A percentile compares a stretch with the other conserved stretches of the same genome.
phyloP scores from a whole-genome alignment of 2,797 vertebrate species.

The Scyliorhinus canicula region DNA sequence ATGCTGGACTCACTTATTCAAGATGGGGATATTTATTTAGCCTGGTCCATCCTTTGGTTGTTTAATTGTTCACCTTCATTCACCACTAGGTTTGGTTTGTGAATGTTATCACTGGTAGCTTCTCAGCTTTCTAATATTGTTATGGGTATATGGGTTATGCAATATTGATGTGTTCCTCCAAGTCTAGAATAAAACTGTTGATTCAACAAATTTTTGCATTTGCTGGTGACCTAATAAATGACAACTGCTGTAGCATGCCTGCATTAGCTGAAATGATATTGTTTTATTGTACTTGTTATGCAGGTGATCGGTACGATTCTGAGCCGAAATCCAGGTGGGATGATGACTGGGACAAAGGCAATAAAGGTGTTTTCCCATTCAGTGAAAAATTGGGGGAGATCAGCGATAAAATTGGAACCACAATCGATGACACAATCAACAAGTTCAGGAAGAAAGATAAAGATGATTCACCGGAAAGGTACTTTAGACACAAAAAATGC shows the following conservation, averaged over 20 bases:
- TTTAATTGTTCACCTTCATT: neutral
- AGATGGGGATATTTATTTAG: neutral
- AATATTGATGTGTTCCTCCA: neutral
- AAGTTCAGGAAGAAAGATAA: slow-evolving; percentile 88
- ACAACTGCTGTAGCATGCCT: neutral
- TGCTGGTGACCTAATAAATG: neutral
- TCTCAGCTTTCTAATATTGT: neutral
- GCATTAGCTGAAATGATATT: slow-evolving; percentile 44
- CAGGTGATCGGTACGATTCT: slow-evolving; percentile 79
- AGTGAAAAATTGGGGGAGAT: slow-evolving; percentile 94
- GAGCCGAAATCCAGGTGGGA: slow-evolving; percentile 84
- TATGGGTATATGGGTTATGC: neutral
- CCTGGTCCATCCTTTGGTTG: no score
- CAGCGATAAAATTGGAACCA: slow-evolving; percentile 94
- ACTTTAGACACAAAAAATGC: slow-evolving; percentile 43
- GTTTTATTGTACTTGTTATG: slow-evolving; percentile 43
- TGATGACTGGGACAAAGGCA: slow-evolving; percentile 88
- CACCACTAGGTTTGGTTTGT: neutral
- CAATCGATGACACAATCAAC: slow-evolving; percentile 92
- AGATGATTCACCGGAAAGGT: slow-evolving; percentile 91
- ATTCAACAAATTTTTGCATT: slow-evolving; percentile 45
- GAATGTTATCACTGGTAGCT: neutral
- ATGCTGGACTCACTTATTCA: neutral
- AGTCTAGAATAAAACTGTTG: slow-evolving; percentile 41
- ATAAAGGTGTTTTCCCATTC: slow-evolving; percentile 83